phyloP scores from a whole-genome alignment of 92 coral and sea anemone species.

The Plumapathes pennacea region DNA sequence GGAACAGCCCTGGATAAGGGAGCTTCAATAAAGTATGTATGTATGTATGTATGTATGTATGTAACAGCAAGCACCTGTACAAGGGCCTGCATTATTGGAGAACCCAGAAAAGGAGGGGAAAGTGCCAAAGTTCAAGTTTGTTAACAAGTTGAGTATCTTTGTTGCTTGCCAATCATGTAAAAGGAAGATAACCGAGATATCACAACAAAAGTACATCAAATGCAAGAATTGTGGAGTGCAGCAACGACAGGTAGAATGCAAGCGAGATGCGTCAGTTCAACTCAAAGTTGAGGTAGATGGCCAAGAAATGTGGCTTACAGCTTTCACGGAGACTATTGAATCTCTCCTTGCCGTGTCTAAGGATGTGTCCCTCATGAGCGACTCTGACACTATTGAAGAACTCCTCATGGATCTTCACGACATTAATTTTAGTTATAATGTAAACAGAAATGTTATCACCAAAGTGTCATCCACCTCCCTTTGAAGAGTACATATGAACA shows the following conservation, averaged over 20 bases:
- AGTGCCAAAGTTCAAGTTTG: constrained; percentile 12
- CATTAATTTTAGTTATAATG: constrained; percentile 3
- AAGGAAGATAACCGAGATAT: constrained; percentile 41
- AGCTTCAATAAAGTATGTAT: no score
- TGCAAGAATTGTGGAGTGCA: constrained; percentile 15
- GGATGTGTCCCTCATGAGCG: background rate
- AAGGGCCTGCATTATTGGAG: no score
- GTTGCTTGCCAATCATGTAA: constrained; percentile 57
- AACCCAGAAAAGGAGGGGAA: constrained; percentile 24
- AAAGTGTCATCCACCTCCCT: no score
- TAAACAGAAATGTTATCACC: constrained; percentile 20
- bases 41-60: no score
- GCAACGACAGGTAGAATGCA: constrained; percentile 22
- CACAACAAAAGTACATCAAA: constrained; percentile 15
- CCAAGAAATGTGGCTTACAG: constrained; percentile 18
- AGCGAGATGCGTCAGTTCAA: constrained; percentile 45
- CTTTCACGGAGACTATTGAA: constrained; percentile 12
- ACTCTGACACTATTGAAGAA: constrained; percentile 17
- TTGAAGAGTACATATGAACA: no score
- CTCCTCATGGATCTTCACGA: constrained; percentile 5
- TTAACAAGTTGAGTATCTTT: constrained; percentile 49
- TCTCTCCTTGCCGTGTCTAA: constrained; percentile 4
- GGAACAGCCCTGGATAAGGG: no score
- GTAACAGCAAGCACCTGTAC: no score
- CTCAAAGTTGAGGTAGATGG: constrained; percentile 4